Conservation (phyloP, 2,113 vertebrate species). For the Ptilorrhoa leucosticta region DNA sequence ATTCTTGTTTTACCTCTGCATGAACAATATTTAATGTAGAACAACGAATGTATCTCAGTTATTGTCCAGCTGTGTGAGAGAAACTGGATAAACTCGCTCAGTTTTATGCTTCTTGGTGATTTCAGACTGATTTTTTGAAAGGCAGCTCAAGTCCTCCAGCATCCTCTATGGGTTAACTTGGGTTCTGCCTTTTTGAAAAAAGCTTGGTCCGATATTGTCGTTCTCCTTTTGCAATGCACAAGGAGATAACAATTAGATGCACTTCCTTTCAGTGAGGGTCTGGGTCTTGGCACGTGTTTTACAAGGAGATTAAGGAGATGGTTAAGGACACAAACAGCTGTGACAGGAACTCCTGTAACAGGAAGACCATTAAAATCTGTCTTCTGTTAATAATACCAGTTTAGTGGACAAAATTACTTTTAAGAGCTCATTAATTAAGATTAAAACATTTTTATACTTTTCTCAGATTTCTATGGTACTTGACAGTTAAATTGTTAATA, state of each 20-base stretch:
- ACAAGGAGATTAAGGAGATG: background rate
- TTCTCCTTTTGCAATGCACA: background rate
- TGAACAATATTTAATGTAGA: background rate
- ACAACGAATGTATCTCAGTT: background rate
- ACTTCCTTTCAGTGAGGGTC: background rate
- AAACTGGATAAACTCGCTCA: background rate
- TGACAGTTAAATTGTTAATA: background rate
- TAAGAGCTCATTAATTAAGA: background rate
- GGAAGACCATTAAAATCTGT: background rate
- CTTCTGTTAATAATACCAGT: background rate
- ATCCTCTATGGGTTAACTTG: background rate
- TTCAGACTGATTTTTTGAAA: background rate
- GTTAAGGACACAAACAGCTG: background rate
- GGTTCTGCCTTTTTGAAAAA: background rate
- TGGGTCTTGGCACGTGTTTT: background rate
- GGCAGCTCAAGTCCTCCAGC: slow-evolving; percentile 1
- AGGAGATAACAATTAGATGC: background rate
- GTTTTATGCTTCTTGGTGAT: background rate
- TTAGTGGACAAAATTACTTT: background rate
- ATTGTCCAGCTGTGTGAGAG: background rate
- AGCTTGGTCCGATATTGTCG: background rate
- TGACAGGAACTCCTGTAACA: background rate
- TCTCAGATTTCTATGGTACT: background rate
- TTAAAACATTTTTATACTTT: background rate
- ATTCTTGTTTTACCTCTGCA: background rate